phyloP scores from a whole-genome alignment of 2,113 vertebrate species.

The Osmerus mordax region DNA sequence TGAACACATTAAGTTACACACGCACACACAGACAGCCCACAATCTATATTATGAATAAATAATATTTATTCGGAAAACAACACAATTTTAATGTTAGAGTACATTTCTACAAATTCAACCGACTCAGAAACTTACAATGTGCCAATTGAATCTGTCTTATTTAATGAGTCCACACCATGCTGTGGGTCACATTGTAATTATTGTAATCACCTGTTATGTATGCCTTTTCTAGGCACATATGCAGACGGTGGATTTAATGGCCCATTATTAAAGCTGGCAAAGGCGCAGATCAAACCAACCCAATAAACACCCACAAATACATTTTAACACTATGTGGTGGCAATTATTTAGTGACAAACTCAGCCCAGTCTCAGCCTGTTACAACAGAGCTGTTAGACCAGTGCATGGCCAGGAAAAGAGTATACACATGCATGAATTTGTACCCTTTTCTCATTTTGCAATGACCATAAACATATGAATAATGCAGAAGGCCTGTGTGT shows the following conservation, averaged over 20 bases:
- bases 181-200: neutral
- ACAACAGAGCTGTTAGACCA: no score
- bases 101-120: no score
- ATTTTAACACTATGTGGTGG: neutral
- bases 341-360: neutral
- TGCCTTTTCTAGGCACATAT: conserved; percentile 25
- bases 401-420: no score
- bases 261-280: conserved; percentile 22
- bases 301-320: conserved; percentile 9
- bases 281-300: conserved; percentile 20
- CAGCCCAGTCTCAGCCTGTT: neutral
- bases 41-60: no score
- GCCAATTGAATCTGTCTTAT: conserved; percentile 2
- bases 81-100: no score
- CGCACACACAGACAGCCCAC: no score
- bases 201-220: neutral
- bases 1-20: no score
- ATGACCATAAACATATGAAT: neutral
- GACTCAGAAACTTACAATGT: neutral
- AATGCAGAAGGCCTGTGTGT: neutral
- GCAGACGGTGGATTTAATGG: conserved; percentile 25
- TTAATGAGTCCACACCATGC: neutral
- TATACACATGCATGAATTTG: no score
- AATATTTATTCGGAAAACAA: no score
- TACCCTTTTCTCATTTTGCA: no score